Base-by-base conservation (phyloP, 2,888 invertebrate species). In the Drosophila sordidula region DNA sequence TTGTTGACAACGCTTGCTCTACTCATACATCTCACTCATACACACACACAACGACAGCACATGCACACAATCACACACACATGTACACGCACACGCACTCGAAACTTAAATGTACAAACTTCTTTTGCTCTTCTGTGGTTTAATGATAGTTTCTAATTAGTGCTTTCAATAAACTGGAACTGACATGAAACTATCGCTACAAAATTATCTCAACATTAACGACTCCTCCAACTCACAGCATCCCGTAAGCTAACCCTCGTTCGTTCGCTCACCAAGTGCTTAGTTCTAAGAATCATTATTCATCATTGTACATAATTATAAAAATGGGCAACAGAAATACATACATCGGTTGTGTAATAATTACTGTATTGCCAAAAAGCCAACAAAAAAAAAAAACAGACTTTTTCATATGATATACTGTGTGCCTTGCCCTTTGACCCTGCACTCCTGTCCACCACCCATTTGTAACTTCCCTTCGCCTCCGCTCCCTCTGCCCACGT, bases 151-250 rank as follows among this genome's bases (percentile, higher is more conserved):
- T 54, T 86, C 62, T 81, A 79, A 78, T 79, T 80, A 83, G 77
- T 80, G 82, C 84, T 77, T 80, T 83, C 83, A 72, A 77, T 75
- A 74, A 86, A 76, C 83, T 78, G 83, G 87, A 87, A 72, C 57
- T 75, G 80, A 75, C 77, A 70, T 77, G 77, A 82, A 77, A 70
- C 66, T 80, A 68, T 82, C 71, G 82, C 82, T 77, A 74, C 70
- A 64, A 70, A 66, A 75, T 68, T 65, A 70, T 74, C 47, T 66
- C 75, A 64, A 67, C 61, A 74, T 68, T 70, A 67, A 77, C 70
- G 67, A 64, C 49, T 65, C 58, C 77, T 70, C 58, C 70, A 63
- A 59, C 44, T 73, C 76, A 70, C 75, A 75, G 54, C 71, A 78
- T 82, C 68, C 54, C 67, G 85, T 81, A 81, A 81, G 85, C 83